Evolutionary conservation across 2,113 vertebrate species (phyloP).

Genomic region (Gnathochromis pfefferi): DNA sequence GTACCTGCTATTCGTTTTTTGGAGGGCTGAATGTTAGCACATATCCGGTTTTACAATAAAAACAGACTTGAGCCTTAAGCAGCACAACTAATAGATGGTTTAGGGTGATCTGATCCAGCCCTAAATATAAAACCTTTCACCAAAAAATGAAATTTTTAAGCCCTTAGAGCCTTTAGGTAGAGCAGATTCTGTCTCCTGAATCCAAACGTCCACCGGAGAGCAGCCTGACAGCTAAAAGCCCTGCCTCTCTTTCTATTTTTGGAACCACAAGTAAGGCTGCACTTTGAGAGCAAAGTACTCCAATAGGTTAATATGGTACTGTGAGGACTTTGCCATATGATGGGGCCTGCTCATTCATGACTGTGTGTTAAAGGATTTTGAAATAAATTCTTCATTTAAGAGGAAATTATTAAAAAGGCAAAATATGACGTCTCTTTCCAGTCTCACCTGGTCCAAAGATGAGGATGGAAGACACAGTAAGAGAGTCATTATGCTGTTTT

Average conservation of each 20-base stretch:
- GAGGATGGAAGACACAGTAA: background rate
- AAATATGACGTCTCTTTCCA: background rate
- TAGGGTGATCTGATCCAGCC: background rate
- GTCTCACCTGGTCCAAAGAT: background rate
- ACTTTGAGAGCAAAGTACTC: background rate
- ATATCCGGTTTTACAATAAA: background rate
- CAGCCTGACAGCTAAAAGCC: background rate
- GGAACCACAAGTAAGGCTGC: background rate
- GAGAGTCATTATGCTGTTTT: background rate
- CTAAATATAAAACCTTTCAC: background rate
- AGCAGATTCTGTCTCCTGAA: background rate
- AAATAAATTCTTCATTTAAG: background rate
- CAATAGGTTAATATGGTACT: background rate
- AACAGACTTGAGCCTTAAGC: background rate
- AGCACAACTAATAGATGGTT: background rate
- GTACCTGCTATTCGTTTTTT: background rate
- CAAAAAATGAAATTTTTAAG: background rate
- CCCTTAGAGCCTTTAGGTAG: background rate
- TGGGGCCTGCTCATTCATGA: background rate
- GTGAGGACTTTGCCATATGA: background rate
- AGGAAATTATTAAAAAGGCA: fast-evolving
- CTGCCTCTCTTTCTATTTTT: background rate
- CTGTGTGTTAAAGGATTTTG: background rate
- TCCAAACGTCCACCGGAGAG: background rate
- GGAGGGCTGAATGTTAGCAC: background rate